A percentile compares a stretch with the other conserved stretches of the same genome.
phyloP scores from a whole-genome alignment of 2,797 vertebrate genomes.

The Phataginus tetradactyla region DNA sequence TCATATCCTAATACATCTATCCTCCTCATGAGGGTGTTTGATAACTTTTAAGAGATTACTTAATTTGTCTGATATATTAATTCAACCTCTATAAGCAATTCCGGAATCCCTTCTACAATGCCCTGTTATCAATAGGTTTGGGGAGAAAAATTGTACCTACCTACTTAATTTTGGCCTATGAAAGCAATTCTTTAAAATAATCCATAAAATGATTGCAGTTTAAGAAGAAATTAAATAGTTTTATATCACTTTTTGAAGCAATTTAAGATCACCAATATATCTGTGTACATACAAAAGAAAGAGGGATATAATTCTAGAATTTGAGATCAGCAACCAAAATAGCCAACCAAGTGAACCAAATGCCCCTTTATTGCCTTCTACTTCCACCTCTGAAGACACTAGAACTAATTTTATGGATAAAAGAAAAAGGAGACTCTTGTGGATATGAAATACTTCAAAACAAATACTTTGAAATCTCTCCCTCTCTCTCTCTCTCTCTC shows the following conservation, averaged over 20 bases:
- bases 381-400: too few relatives aligned
- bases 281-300: neutral
- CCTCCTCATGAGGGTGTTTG: neutral
- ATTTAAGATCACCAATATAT: neutral
- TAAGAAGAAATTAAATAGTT: neutral
- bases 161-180: neutral
- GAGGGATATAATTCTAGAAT: too few relatives aligned
- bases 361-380: too few relatives aligned
- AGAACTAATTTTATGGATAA: neutral
- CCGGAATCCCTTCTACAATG: neutral
- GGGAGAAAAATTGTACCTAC: too few relatives aligned
- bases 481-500: neutral
- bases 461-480: neutral
- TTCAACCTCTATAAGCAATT: neutral
- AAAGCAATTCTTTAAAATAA: conserved; percentile 4
- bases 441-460: neutral
- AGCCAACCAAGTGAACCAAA: too few relatives aligned
- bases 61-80: neutral
- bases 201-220: neutral
- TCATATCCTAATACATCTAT: neutral
- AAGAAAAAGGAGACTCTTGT: neutral
- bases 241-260: neutral
- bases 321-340: too few relatives aligned
- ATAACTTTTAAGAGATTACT: neutral
- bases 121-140: neutral